Conservation (phyloP, 2,797 vertebrate species). For the Phalloptychus januarius region DNA sequence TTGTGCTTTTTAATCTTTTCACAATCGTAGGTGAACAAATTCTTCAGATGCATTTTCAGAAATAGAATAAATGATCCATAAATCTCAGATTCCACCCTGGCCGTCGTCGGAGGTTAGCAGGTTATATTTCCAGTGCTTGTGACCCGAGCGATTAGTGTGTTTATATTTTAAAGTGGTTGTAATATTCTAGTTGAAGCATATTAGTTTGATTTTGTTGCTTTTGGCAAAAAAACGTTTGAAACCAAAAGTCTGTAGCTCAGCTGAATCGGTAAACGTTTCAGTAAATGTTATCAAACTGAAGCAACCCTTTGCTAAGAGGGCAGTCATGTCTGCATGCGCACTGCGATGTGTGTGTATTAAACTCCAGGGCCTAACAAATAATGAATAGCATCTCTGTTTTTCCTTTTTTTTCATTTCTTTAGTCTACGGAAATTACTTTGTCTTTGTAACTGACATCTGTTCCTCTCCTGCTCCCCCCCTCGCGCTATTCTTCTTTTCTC, state of each 20-base stretch:
- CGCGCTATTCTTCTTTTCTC: slow-evolving; percentile 70
- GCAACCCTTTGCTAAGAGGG: slow-evolving; percentile 43
- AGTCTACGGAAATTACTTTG: slow-evolving; percentile 69
- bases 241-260: neutral
- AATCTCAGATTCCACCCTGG: neutral
- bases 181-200: neutral
- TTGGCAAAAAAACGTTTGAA: neutral
- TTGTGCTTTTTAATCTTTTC: neutral
- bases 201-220: neutral
- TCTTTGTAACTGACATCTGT: slow-evolving; percentile 79
- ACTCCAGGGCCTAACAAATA: slow-evolving; percentile 62
- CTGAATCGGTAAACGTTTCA: neutral
- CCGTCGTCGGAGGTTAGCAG: neutral
- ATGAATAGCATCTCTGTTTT: slow-evolving; percentile 57
- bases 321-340: slow-evolving; percentile 35
- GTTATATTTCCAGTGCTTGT: neutral
- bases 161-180: neutral
- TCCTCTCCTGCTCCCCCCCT: slow-evolving; percentile 52
- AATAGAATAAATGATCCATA: neutral
- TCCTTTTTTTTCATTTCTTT: slow-evolving; percentile 32
- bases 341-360: slow-evolving; percentile 34
- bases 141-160: neutral
- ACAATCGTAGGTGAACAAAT: neutral
- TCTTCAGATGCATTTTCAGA: neutral
- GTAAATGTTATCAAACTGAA: neutral